phyloP scores from a whole-genome alignment of 2,888 invertebrate species.

The Stegophylla sp. region DNA sequence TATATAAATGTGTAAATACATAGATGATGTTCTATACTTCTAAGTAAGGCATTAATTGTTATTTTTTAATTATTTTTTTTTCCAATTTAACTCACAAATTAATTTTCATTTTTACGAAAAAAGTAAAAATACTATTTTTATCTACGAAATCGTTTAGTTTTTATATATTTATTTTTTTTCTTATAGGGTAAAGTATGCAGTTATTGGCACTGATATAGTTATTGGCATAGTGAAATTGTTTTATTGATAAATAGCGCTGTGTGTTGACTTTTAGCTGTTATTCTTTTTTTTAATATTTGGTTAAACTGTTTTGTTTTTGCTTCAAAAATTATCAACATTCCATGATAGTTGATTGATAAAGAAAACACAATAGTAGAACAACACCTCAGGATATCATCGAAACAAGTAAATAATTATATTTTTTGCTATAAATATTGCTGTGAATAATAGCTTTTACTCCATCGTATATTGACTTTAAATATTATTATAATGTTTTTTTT shows the following conservation, averaged over 20 bases:
- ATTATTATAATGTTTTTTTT: not conserved
- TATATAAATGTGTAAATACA: no score
- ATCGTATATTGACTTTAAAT: not conserved
- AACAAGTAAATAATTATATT: constrained; percentile 3
- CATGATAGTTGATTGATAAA: not conserved
- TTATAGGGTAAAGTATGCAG: not conserved
- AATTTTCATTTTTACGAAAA: no score
- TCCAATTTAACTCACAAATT: no score
- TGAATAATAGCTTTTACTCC: not conserved
- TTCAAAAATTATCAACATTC: constrained; percentile 19
- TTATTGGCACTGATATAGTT: constrained; percentile 23
- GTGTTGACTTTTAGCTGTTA: not conserved
- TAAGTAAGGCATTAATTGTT: no score
- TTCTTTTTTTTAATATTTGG: constrained; percentile 18
- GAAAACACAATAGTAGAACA: not conserved
- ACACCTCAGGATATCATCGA: no score
- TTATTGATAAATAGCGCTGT: not conserved
- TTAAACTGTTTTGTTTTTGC: constrained; percentile 17
- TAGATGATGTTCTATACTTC: no score
- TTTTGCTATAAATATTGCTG: not conserved
- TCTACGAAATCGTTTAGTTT: no score
- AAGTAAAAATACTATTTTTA: no score
- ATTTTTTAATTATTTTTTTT: no score
- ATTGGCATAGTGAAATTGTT: not conserved
- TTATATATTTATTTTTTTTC: no score